Evolutionary conservation across 2,888 invertebrate species (phyloP).

Genomic region (Lydus trimaculatus): DNA sequence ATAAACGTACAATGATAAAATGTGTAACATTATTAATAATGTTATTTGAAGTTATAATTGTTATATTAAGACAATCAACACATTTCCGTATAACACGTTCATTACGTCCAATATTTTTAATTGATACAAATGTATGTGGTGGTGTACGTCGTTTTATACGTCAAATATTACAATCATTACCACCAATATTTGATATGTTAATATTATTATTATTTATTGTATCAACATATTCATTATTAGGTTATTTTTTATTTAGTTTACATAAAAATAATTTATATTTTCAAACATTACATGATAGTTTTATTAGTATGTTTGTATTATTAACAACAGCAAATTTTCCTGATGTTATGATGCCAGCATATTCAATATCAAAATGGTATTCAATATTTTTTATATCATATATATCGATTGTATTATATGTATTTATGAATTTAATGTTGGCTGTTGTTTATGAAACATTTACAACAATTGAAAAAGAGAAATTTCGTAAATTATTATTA

Average conservation of each 20-base stretch:
- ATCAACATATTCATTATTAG: conserved; percentile 81
- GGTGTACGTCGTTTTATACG: conserved; percentile 78
- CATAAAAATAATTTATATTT: conserved; percentile 80
- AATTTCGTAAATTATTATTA: conserved; percentile 81
- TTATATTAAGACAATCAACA: conserved; percentile 80
- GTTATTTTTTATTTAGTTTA: conserved; percentile 82
- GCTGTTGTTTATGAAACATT: conserved; percentile 92
- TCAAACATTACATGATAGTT: conserved; percentile 78
- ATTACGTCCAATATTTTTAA: conserved; percentile 85
- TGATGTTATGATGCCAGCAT: conserved; percentile 93
- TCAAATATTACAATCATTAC: conserved; percentile 84
- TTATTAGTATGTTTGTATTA: conserved; percentile 87
- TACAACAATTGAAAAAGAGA: conserved; percentile 84
- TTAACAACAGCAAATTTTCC: conserved; percentile 93
- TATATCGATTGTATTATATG: conserved; percentile 83
- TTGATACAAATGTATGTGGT: conserved; percentile 85
- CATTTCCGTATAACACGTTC: conserved; percentile 90
- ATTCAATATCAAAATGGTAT: conserved; percentile 80
- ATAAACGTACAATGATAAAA: conserved; percentile 86
- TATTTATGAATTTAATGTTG: conserved; percentile 90
- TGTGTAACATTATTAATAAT: conserved; percentile 79
- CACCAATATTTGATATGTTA: conserved; percentile 89
- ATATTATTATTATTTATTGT: conserved; percentile 85
- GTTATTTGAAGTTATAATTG: conserved; percentile 82
- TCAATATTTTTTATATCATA: conserved; percentile 88